Conservation (phyloP, 1,140 invertebrate genomes). For the Musca vetustissima region DNA sequence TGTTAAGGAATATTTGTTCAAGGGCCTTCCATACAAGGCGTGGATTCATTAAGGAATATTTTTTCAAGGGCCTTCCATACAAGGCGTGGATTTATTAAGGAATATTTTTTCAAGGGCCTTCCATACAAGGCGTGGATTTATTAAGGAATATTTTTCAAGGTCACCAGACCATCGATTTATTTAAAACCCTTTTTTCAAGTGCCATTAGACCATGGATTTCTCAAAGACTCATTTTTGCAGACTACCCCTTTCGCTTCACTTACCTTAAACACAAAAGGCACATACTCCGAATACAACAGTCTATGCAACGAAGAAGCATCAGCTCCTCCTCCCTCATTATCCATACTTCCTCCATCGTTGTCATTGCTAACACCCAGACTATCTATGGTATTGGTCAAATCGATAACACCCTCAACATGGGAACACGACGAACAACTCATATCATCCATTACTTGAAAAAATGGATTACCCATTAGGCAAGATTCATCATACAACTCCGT, state of each 20-base stretch:
- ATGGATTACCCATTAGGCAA: constrained; percentile 72
- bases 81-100: no score
- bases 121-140: no score
- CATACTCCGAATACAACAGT: constrained; percentile 27
- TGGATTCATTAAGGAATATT: no score
- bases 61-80: no score
- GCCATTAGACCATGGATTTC: no score
- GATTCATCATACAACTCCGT: constrained; percentile 71
- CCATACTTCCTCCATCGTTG: not conserved
- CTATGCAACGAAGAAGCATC: not conserved
- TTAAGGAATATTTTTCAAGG: no score
- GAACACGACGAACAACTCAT: constrained; percentile 73
- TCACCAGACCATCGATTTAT: no score
- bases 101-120: no score
- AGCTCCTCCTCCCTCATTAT: not conserved
- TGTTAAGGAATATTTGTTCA: no score
- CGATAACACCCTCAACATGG: constrained; percentile 60
- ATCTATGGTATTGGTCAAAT: constrained; percentile 25
- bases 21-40: no score
- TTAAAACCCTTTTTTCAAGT: no score
- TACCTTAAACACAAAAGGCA: constrained; percentile 44
- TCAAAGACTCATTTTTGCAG: no score
- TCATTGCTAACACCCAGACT: not conserved
- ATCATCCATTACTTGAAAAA: constrained; percentile 63
- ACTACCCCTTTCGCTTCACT: not conserved